Base-by-base conservation (phyloP, 1,140 invertebrate genomes). In the Helicoverpa zea region DNA sequence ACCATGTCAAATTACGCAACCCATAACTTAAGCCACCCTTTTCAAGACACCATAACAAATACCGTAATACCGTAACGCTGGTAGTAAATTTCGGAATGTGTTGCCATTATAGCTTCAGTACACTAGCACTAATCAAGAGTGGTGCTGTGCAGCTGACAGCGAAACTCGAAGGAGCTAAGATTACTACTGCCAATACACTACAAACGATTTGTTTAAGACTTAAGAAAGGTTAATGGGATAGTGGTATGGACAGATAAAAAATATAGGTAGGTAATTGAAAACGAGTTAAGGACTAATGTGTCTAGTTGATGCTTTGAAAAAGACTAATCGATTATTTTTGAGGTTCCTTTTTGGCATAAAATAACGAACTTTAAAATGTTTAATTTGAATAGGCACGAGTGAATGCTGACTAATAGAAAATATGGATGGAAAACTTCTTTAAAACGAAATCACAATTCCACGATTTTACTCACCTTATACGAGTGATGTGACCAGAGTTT, bases 101-200 rank as follows among this genome's bases (percentile, higher is more conserved):
- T 13, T 35, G n/a, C n/a, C 84, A 84, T 82, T 87, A 84, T 86
- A 74, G 81, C 83, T 77, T 82, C 75, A 23, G 23, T 84, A 84
- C 80, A 85, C 80, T 84, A 63, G 76, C 83, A 84, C 83, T 84
- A 86, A 87, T 87, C 86, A 87, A 83, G 80, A 84, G 83, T 75
- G 81, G 70, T 81, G 81, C 79, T 51, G 51, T 87, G 86, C 79
- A 80, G 81, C 83, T 82, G 86, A 87, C 86, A 84, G 86, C 58
- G 72, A 80, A 79, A 79, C 76, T 66, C 58, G 49, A 70, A 82
- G 83, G 81, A 83, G 68, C 47, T 63, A 12, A 51, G 16, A 76
- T 77, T 77, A 66, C 29, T 61, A 75, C 58, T 61, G 14, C 9
- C 18, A 43, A 74, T 58, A 35, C 12, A 23, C 56, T 16, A 11